phyloP scores from a whole-genome alignment of 2,797 vertebrate species.

The Siniperca undulata region DNA sequence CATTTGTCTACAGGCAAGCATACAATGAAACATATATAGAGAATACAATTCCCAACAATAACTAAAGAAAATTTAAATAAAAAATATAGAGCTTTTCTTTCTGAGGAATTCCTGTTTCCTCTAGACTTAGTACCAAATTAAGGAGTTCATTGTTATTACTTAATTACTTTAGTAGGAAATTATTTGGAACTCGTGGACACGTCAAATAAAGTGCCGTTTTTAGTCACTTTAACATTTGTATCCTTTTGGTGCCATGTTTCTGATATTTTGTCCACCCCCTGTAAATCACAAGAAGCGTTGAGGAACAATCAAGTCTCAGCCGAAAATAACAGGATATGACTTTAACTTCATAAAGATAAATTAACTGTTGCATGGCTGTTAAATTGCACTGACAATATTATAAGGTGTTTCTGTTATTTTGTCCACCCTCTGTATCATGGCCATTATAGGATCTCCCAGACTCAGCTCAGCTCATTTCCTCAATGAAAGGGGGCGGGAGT shows the following conservation, averaged over 20 bases:
- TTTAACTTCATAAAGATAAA: not conserved
- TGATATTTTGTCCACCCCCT: not conserved
- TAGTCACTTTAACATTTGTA: not conserved
- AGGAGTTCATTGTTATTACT: not conserved
- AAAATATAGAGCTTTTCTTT: not conserved
- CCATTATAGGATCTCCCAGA: too few relatives aligned
- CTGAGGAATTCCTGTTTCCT: not conserved
- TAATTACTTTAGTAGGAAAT: not conserved
- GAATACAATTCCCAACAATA: not conserved
- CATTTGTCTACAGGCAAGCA: not conserved
- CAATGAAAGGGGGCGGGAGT: too few relatives aligned
- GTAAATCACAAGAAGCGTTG: not conserved
- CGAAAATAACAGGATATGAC: not conserved
- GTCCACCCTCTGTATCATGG: not conserved
- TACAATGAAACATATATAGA: not conserved
- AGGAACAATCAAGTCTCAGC: not conserved
- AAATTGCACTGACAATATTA: not conserved
- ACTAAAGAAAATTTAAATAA: not conserved
- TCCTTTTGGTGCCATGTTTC: not conserved
- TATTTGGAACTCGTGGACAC: not conserved
- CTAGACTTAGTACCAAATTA: not conserved
- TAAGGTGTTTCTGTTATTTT: not conserved
- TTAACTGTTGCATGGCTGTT: not conserved
- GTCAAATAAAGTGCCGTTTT: not conserved
- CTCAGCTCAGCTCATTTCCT: not conserved